These are phyloP conservation scores for Trochalopteron elliotii DNA, from an alignment of 2,113 vertebrate genomes.

Conservation along the genomic window DNA sequence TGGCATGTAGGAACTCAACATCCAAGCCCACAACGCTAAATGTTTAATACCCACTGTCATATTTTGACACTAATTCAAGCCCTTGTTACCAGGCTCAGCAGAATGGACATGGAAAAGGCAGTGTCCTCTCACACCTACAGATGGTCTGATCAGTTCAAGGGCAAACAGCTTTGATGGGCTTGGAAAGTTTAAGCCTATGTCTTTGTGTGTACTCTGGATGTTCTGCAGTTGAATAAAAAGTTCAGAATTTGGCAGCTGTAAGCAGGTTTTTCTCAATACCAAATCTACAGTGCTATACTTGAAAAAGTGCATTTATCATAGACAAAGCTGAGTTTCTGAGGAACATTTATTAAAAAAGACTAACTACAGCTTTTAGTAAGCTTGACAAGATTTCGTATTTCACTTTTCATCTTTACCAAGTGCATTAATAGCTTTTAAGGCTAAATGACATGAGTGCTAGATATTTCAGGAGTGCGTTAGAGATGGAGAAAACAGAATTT, in stretches of 20 bases:
- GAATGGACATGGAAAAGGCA: not conserved
- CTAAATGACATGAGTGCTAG: not conserved
- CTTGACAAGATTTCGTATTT: conserved; percentile 26
- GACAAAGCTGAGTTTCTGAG: not conserved
- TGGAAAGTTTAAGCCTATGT: not conserved
- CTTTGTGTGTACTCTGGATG: not conserved
- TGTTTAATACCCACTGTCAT: not conserved
- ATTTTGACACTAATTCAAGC: not conserved
- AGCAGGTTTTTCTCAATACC: not conserved
- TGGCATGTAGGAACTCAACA: not conserved
- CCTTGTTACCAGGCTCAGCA: not conserved
- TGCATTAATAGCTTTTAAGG: conserved; percentile 39
- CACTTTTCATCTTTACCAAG: not conserved
- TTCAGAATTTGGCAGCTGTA: not conserved
- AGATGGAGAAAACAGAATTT: not conserved
- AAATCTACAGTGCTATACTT: not conserved
- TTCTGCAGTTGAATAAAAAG: not conserved
- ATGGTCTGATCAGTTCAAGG: not conserved
- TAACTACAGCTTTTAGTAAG: conserved; percentile 8
- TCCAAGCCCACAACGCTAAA: not conserved
- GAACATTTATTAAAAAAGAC: conserved; percentile 8
- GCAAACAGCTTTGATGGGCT: not conserved
- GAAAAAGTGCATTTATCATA: conserved; percentile 9
- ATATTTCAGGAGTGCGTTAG: not conserved
- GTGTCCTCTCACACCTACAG: not conserved